These are phyloP conservation scores for Sylvicola cinctus DNA, from an alignment of 2,888 invertebrate genomes.

Conservation along the genomic window DNA sequence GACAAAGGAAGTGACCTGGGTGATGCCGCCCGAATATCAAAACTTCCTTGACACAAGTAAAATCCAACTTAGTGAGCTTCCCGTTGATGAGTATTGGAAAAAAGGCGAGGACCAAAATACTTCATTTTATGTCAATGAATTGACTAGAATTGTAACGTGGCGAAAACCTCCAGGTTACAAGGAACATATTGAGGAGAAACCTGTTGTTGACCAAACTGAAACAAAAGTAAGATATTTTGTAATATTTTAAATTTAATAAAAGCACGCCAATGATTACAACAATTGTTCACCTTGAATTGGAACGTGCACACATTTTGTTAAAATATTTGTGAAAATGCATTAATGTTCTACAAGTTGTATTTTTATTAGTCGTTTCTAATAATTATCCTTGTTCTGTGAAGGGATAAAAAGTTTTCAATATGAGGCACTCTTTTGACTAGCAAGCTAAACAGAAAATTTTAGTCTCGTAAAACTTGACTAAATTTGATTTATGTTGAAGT, in stretches of 20 bases:
- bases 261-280: too few species aligned
- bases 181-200: neutral
- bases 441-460: conserved; percentile 10
- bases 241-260: neutral
- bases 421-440: too few species aligned
- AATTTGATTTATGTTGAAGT: too few species aligned
- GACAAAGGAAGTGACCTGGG: conserved; percentile 43
- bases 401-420: conserved; percentile 6
- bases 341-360: too few species aligned
- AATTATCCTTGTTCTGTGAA: neutral
- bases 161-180: conserved; percentile 8
- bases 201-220: conserved; percentile 11
- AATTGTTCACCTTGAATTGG: neutral
- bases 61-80: conserved; percentile 2
- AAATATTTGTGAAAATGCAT: too few species aligned
- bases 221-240: conserved; percentile 7
- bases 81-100: conserved; percentile 3
- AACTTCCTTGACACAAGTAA: conserved; percentile 6
- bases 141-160: conserved; percentile 9
- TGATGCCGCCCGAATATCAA: conserved; percentile 30
- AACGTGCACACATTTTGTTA: too few species aligned
- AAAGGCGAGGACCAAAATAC: conserved; percentile 7
- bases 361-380: too few species aligned
- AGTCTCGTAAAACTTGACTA: too few species aligned
- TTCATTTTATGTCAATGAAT: conserved; percentile 10